Conservation (phyloP, 2,888 invertebrate species). For the Seira ritae region DNA sequence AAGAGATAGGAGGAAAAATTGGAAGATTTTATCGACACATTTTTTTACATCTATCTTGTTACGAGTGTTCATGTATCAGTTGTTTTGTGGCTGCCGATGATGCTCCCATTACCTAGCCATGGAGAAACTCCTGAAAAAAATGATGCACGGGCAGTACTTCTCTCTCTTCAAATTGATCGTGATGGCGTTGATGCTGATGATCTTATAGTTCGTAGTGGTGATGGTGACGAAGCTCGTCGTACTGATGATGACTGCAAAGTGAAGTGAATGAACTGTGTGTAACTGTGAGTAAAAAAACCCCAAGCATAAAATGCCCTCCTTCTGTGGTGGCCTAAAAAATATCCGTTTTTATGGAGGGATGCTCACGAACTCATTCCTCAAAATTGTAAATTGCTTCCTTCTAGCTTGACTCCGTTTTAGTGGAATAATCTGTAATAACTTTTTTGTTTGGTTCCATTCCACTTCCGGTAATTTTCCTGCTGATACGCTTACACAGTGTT, state of each 20-base stretch:
- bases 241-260: not conserved
- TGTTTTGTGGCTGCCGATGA: constrained; percentile 40
- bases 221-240: not conserved
- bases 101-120: constrained; percentile 5
- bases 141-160: not conserved
- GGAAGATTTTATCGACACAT: constrained; percentile 64
- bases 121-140: not conserved
- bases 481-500: not conserved
- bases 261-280: constrained; percentile 38
- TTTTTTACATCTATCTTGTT: constrained; percentile 39
- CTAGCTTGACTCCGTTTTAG: constrained; percentile 16
- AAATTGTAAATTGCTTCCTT: constrained; percentile 45
- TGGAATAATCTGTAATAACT: not conserved
- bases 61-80: constrained; percentile 18
- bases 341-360: constrained; percentile 2
- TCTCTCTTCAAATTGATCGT: not conserved
- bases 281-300: constrained; percentile 28
- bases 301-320: constrained; percentile 23
- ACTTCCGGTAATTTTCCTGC: not conserved
- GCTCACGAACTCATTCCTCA: constrained; percentile 22
- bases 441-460: not conserved
- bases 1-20: constrained; percentile 43
- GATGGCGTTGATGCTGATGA: constrained; percentile 17
- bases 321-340: constrained; percentile 10
- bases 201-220: too few species aligned